These are phyloP conservation scores for Dryomyza anilis DNA, from an alignment of 2,888 invertebrate genomes.

Conservation along the genomic window DNA sequence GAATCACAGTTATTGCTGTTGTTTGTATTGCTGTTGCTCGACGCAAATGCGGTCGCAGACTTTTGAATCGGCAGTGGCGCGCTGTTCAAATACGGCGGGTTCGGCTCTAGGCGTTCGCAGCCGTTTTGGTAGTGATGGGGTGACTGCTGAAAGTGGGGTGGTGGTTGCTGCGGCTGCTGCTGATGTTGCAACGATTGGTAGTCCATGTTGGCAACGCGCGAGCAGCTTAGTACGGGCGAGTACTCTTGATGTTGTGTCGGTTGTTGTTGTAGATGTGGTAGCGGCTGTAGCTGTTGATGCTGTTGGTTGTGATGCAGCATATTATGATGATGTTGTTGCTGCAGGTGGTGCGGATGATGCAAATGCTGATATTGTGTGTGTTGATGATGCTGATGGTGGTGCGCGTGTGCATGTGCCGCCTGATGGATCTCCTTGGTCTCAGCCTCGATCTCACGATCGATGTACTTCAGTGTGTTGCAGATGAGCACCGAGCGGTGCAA, in stretches of 20 bases:
- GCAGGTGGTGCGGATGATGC: conserved; percentile 45
- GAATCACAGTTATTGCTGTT: conserved; percentile 42
- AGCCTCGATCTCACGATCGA: conserved; percentile 87
- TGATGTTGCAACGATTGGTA: conserved; percentile 46
- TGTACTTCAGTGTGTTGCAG: conserved; percentile 86
- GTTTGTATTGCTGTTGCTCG: conserved; percentile 33
- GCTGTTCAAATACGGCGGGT: conserved; percentile 33
- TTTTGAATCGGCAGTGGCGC: conserved; percentile 34
- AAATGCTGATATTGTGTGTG: conserved; percentile 47
- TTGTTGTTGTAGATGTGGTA: conserved; percentile 39
- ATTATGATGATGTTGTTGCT: conserved; percentile 38
- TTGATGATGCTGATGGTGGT: conserved; percentile 49
- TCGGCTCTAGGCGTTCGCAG: conserved; percentile 48
- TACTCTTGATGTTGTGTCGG: conserved; percentile 50
- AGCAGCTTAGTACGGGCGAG: conserved; percentile 55
- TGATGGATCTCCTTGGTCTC: conserved; percentile 63
- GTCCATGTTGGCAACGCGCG: conserved; percentile 52
- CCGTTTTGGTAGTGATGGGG: conserved; percentile 42
- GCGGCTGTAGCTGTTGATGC: conserved; percentile 40
- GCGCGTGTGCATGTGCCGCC: conserved; percentile 58
- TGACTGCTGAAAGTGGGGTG: conserved; percentile 37
- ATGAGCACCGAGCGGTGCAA: conserved; percentile 89
- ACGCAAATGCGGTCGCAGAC: conserved; percentile 18
- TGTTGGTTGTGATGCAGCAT: conserved; percentile 33
- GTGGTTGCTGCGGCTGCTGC: conserved; percentile 42